Conservation (phyloP, 2,888 invertebrate species). For the Troides aeacus region DNA sequence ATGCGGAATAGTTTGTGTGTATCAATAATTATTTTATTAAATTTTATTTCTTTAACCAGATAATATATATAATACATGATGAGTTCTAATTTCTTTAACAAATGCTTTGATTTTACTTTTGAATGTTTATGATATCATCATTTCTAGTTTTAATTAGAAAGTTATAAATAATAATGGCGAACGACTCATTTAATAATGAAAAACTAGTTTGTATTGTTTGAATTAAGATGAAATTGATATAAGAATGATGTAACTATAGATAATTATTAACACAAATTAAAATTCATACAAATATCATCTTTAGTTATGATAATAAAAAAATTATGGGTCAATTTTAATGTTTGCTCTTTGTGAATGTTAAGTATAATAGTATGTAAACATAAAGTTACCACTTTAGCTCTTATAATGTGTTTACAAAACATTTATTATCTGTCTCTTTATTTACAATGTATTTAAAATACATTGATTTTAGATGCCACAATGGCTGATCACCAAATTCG, state of each 20-base stretch:
- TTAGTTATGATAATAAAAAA: background rate
- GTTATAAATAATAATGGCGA: background rate
- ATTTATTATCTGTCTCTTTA: constrained; percentile 2
- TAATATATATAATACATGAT: no score
- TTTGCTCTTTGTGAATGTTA: background rate
- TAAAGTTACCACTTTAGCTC: background rate
- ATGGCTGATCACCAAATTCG: constrained; percentile 70
- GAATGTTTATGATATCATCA: background rate
- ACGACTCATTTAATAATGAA: no score
- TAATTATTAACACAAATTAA: background rate
- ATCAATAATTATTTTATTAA: background rate
- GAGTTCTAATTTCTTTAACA: background rate
- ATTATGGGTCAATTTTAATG: background rate
- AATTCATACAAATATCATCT: no score
- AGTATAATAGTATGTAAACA: background rate
- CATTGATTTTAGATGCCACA: constrained; percentile 39
- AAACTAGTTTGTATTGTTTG: no score
- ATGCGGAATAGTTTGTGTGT: background rate
- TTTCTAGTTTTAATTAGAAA: background rate
- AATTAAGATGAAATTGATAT: no score
- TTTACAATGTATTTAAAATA: constrained; percentile 8
- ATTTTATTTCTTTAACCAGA: no score
- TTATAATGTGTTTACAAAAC: constrained; percentile 1
- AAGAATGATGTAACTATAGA: background rate
- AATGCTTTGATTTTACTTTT: background rate